These are phyloP conservation scores for Gonioctena quinquepunctata DNA, from an alignment of 1,140 invertebrate genomes.

Conservation along the genomic window DNA sequence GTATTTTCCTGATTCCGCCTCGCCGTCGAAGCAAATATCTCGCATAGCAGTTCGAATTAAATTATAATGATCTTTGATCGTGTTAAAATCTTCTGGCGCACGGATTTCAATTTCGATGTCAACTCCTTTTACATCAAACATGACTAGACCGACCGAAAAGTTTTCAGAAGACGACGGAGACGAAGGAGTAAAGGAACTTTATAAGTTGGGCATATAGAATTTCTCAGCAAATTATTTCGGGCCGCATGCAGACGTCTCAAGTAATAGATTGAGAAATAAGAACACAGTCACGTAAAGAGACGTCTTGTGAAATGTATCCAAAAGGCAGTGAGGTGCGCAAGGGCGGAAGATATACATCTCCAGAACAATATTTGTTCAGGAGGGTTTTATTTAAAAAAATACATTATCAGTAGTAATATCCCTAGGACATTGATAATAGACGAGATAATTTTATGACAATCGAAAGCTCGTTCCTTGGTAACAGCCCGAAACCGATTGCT, in stretches of 20 bases:
- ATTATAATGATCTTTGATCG: constrained; percentile 54
- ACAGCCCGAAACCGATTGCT: too few relatives aligned
- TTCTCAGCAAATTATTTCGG: constrained; percentile 51
- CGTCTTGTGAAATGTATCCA: constrained; percentile 32
- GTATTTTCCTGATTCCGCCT: neutral
- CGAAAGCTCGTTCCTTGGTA: too few relatives aligned
- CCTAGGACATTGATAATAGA: too few relatives aligned
- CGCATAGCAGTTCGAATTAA: constrained; percentile 47
- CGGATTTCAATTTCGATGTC: constrained; percentile 55
- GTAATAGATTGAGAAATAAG: constrained; percentile 51
- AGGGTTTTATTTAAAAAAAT: too few relatives aligned
- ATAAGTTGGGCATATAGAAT: constrained; percentile 54
- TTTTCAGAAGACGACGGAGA: constrained; percentile 30
- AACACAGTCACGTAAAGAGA: constrained; percentile 46
- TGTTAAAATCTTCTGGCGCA: constrained; percentile 50
- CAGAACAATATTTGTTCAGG: too few relatives aligned
- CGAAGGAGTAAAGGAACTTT: constrained; percentile 39
- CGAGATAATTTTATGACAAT: too few relatives aligned
- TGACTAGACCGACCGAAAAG: constrained; percentile 37
- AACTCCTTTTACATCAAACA: constrained; percentile 55
- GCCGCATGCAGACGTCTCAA: constrained; percentile 46
- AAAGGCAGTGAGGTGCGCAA: neutral
- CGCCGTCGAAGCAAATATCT: constrained; percentile 26
- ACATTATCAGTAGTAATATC: too few relatives aligned
- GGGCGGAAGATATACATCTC: too few relatives aligned